These are phyloP conservation scores for Bicyclus anynana DNA, from an alignment of 1,140 invertebrate species.

Conservation along the genomic window DNA sequence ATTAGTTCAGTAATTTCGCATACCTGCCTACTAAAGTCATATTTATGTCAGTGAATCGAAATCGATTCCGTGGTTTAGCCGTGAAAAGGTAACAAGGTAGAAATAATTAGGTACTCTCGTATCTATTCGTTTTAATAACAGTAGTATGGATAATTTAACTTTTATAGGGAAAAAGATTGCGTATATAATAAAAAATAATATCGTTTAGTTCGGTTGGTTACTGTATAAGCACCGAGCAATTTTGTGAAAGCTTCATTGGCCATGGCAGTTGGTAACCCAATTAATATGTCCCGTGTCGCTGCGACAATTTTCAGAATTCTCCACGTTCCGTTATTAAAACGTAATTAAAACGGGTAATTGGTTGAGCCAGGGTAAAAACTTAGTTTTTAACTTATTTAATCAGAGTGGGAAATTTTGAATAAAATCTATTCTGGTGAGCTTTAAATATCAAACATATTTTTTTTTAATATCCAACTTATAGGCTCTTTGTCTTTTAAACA, in stretches of 20 bases:
- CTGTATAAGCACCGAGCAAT: conserved; percentile 16
- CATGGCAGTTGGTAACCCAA: conserved; percentile 20
- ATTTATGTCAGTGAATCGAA: too few relatives aligned
- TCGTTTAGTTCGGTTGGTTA: conserved; percentile 6
- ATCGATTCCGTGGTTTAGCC: too few relatives aligned
- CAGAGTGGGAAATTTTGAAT: not conserved
- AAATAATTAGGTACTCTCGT: too few relatives aligned
- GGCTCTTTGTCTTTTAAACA: too few relatives aligned
- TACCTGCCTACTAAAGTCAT: too few relatives aligned
- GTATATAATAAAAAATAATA: not conserved
- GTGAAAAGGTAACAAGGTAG: too few relatives aligned
- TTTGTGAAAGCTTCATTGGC: conserved; percentile 20
- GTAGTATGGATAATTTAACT: too few relatives aligned
- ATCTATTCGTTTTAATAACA: too few relatives aligned
- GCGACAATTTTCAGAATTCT: conserved; percentile 18
- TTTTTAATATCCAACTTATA: too few relatives aligned
- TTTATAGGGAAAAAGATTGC: not conserved
- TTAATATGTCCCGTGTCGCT: conserved; percentile 19
- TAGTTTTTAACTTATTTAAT: not conserved
- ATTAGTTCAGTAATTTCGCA: too few relatives aligned
- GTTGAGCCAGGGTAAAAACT: conserved; percentile 1
- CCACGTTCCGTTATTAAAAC: conserved; percentile 11
- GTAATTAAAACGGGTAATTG: conserved; percentile 11
- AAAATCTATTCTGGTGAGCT: not conserved
- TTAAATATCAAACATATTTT: not conserved